Evolutionary conservation across 1,140 invertebrate species (phyloP).

Genomic region (Cotesia typhae): DNA sequence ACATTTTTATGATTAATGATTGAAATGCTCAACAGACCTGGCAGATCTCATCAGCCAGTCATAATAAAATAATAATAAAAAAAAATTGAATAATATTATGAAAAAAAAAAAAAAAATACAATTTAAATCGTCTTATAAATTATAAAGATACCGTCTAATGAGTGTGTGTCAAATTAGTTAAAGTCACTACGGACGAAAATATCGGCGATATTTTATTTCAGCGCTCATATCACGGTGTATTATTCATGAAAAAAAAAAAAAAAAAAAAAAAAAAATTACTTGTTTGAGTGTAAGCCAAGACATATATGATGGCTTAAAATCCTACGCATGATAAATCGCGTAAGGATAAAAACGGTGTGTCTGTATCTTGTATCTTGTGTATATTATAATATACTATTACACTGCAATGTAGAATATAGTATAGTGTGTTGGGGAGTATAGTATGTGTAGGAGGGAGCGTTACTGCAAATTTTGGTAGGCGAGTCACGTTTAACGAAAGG

Average conservation of each 20-base stretch:
- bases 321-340: neutral
- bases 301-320: neutral
- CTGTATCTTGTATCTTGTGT: neutral
- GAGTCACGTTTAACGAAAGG: constrained; percentile 13
- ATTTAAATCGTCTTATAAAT: neutral
- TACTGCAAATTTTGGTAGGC: neutral
- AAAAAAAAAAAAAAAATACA: neutral
- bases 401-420: too few relatives aligned
- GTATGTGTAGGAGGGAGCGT: neutral
- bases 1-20: constrained; percentile 46
- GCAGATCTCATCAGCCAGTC: neutral
- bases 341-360: neutral
- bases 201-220: neutral
- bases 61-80: constrained; percentile 21
- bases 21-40: constrained; percentile 25
- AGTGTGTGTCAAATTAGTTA: constrained; percentile 4
- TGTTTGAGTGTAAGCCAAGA: neutral
- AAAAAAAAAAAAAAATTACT: neutral
- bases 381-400: neutral
- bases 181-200: neutral
- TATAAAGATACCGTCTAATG: constrained; percentile 3
- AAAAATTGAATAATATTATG: too few relatives aligned
- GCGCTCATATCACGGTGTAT: neutral
- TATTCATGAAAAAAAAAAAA: neutral
- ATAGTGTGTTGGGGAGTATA: too few relatives aligned